Conservation (phyloP, 2,113 vertebrate genomes). For the Oophaga pumilio region DNA sequence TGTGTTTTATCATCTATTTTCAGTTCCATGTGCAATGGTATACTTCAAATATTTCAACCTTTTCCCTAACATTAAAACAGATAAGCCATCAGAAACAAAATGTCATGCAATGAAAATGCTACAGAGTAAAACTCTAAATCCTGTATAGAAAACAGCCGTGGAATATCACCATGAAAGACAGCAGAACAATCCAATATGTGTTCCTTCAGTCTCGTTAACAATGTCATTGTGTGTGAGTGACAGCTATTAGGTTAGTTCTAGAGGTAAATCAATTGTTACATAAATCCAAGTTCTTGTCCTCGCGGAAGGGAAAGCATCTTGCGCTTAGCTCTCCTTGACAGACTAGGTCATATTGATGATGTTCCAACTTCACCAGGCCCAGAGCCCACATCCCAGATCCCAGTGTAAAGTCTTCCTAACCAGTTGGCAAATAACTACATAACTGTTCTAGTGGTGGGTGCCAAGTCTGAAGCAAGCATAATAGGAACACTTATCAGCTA, state of each 20-base stretch:
- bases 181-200: slow-evolving; percentile 21
- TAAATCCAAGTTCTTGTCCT: slow-evolving; percentile 31
- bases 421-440: slow-evolving; percentile 31
- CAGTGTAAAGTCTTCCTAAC: not conserved
- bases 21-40: not conserved
- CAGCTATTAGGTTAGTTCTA: slow-evolving; percentile 8
- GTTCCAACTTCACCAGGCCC: slow-evolving; percentile 2
- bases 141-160: not conserved
- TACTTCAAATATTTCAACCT: not conserved
- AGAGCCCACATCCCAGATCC: slow-evolving; percentile 19
- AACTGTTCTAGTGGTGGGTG: slow-evolving; percentile 15
- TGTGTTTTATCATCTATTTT: not conserved
- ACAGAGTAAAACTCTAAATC: not conserved
- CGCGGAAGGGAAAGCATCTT: slow-evolving; percentile 9
- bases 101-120: not conserved
- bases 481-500: slow-evolving; percentile 45
- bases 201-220: slow-evolving; percentile 21
- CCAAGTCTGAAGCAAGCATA: slow-evolving; percentile 20
- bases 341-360: not conserved
- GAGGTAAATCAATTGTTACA: slow-evolving; percentile 23
- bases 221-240: not conserved
- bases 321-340: not conserved
- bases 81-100: not conserved
- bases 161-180: not conserved
- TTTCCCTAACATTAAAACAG: not conserved